Evolutionary conservation across 2,797 vertebrate genomes (phyloP).

Genomic region (Pogoniulus pusillus): DNA sequence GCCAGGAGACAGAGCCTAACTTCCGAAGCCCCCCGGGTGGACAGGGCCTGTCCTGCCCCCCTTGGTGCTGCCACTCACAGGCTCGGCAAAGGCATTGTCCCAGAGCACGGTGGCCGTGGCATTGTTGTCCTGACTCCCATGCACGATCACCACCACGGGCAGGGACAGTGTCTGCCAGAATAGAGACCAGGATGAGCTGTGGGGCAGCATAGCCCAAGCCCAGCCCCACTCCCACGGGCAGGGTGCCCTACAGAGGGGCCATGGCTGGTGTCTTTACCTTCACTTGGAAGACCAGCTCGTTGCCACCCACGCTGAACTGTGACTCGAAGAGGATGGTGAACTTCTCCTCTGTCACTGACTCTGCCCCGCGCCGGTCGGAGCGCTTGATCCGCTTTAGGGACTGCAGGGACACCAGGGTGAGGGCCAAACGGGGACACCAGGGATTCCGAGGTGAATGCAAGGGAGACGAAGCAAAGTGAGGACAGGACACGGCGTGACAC

Average conservation of each 20-base stretch:
- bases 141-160: conserved; percentile 95
- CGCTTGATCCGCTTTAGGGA: conserved; percentile 95
- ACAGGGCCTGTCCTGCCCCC: neutral
- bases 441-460: no score
- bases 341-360: conserved; percentile 95
- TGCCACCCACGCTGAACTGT: conserved; percentile 94
- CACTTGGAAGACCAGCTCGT: conserved; percentile 95
- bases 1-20: fast-evolving
- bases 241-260: neutral
- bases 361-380: conserved; percentile 90
- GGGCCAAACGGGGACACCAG: no score
- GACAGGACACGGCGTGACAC: no score
- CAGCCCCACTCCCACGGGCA: neutral
- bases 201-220: neutral
- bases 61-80: conserved; percentile 76
- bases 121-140: conserved; percentile 96
- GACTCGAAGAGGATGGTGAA: conserved; percentile 96
- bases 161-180: conserved; percentile 87
- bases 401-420: conserved; percentile 66
- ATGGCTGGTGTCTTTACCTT: conserved; percentile 77
- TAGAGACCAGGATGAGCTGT: neutral
- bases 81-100: conserved; percentile 96
- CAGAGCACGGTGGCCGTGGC: conserved; percentile 94
- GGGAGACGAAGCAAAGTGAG: no score
- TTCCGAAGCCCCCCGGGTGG: fast-evolving